Evolutionary conservation across 2,888 invertebrate genomes (phyloP).

Genomic region (Tupiocoris notatus): DNA sequence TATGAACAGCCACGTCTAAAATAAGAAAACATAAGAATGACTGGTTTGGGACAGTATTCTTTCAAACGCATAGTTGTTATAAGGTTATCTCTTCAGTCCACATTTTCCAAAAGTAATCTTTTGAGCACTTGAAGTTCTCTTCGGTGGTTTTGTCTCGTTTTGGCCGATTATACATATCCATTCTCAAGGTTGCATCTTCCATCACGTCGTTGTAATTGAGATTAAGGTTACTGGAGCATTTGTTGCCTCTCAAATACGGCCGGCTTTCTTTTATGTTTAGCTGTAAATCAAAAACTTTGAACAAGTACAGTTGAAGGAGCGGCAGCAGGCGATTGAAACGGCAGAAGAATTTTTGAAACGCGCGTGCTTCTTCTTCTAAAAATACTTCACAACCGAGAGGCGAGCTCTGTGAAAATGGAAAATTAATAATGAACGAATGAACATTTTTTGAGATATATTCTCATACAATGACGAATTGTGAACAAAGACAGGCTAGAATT

Average conservation of each 20-base stretch:
- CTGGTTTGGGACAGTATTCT: too few species aligned
- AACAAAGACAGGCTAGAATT: too few species aligned
- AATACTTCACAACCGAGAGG: slow-evolving; percentile 23
- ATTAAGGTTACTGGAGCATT: slow-evolving; percentile 3
- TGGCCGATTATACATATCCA: slow-evolving; percentile 17
- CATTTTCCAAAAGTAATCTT: slow-evolving; percentile 10
- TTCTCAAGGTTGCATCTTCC: slow-evolving; percentile 10
- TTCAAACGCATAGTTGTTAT: too few species aligned
- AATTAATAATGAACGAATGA: too few species aligned
- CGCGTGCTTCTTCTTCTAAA: slow-evolving; percentile 19
- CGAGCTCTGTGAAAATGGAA: slow-evolving; percentile 1
- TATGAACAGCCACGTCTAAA: too few species aligned
- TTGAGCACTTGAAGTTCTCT: slow-evolving; percentile 28
- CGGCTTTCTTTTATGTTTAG: background rate
- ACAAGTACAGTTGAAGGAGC: slow-evolving; percentile 20
- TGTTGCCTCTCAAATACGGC: slow-evolving; percentile 12
- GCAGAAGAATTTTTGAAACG: slow-evolving; percentile 19
- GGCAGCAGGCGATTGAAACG: slow-evolving; percentile 18
- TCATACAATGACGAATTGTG: too few species aligned
- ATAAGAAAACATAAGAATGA: too few species aligned
- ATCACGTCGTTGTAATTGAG: slow-evolving; percentile 10
- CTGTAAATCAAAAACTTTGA: slow-evolving; percentile 21
- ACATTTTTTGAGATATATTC: too few species aligned
- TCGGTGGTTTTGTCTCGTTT: background rate
- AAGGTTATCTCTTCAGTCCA: background rate